A percentile compares a stretch with the other conserved stretches of the same genome.
These are phyloP conservation scores for Glyptemys insculpta DNA, from an alignment of 2,797 vertebrate genomes.

Conservation along the genomic window DNA sequence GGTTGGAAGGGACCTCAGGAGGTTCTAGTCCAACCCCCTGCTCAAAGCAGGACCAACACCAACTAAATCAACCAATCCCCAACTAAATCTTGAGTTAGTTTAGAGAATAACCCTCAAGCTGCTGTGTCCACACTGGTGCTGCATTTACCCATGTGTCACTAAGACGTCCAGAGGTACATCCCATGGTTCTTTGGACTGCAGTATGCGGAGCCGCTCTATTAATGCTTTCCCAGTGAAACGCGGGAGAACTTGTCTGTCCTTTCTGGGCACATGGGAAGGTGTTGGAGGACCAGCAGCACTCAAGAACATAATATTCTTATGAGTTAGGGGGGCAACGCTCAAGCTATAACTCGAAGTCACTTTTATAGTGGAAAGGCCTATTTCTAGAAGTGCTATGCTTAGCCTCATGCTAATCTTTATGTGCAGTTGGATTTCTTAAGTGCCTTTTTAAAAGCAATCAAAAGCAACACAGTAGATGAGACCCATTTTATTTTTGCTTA, in stretches of 20 bases:
- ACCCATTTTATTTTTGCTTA: not conserved
- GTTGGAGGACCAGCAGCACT: not conserved
- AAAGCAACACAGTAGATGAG: not conserved
- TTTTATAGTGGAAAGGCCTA: not conserved
- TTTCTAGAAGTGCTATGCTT: not conserved
- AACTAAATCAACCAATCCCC: too few relatives aligned
- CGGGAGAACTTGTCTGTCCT: not conserved
- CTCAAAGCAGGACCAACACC: too few relatives aligned
- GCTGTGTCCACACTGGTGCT: not conserved
- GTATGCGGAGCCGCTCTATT: accelerated
- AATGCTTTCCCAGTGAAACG: not conserved
- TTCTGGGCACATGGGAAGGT: not conserved
- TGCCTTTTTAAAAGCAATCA: not conserved
- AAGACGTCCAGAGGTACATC: not conserved
- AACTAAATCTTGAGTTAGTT: not conserved
- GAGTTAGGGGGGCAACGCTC: not conserved
- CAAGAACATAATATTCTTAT: not conserved
- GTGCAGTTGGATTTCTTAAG: not conserved
- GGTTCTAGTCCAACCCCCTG: too few relatives aligned
- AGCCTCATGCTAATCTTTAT: not conserved
- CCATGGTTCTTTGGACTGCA: accelerated
- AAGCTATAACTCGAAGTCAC: not conserved
- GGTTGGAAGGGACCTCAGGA: too few relatives aligned
- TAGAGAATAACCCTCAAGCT: not conserved
- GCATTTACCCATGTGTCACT: not conserved